Base-by-base conservation (phyloP, 1,140 invertebrate species). In the Microplitis demolitor region DNA sequence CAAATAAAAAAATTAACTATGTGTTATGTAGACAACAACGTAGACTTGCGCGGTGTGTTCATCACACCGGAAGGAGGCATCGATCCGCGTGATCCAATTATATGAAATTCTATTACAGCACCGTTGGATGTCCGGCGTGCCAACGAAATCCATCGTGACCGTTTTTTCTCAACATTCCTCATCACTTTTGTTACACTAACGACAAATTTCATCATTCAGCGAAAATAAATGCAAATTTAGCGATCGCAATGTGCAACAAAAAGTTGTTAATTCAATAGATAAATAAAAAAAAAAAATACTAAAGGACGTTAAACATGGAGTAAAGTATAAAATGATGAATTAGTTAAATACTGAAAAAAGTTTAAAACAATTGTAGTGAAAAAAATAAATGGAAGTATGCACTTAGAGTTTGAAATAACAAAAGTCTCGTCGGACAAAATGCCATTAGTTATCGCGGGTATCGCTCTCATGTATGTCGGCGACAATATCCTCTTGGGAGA, bases 1-100 rank as follows among this genome's bases (percentile, higher is more conserved):
- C 24, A 54, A 54, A 16, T 54, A 16, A 14, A 14, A 54, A 14
- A 54, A 54, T 54, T 54, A 54, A 14, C 53, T 54, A 54, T 54
- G 53, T 54, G 9, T 54, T 14, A 16, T 51, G 24, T n/a, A 14
- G 45, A 8, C 24, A 39, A n/a, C 34, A 53, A 16, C 11, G 34
- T 24, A 34, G 51, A 33, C 9, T 13, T 51, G 11, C 39, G 66
- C 50, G 13, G 4, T 66, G 14, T 8, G 14, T 61, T 53, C 63
- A 58, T 60, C 66, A 66, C 50, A 72, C 70, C 70, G 70, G 63
- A 72, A 72, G 70, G 16, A 54, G 31, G 14, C 72, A 73, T 73
- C 72, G 72, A 73, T 73, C 67, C 60, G 66, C 72, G 51, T 73
- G 72, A 73, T 73, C 72, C 72, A 73, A 73, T 73, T 73, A 73